Base-by-base conservation (phyloP, 2,113 vertebrate species). In the Suncus etruscus region DNA sequence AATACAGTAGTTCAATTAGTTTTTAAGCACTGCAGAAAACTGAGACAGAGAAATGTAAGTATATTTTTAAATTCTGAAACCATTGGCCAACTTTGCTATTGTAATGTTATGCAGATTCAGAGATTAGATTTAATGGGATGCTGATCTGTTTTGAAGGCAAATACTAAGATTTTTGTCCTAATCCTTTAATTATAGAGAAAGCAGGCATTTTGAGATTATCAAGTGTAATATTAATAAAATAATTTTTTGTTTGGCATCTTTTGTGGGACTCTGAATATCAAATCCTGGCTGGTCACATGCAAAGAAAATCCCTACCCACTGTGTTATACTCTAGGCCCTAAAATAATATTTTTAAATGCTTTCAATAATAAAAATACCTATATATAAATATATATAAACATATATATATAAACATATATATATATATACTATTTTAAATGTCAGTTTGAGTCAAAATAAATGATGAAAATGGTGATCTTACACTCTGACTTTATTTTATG, bases 51-150 rank as follows among this genome's bases (percentile, higher is more conserved):
- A 89, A 82, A 29, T 12, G 22, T 4, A 61, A 61, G 58, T 75
- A 24, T 4, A 50, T 50, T 47, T 32, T 39, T 86, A 94, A 74
- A 48, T 24, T 48, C 0, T 25, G 4, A 2, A 0, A 2, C 18
- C 14, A 15, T 0, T 58, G 14, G 20, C 20, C 74, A 82, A 50
- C 22, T 94, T 82, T 54, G 12, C n/a, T 24, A 85, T 4, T 75
- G 39, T 9, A n/a, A 2, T 68, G 24, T 3, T 75, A 6, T 20
- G 0, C 7, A 1, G 27, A 0, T 11, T 69, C n/a, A 58, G 16
- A 25, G 48, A 72, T 63, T 24, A 20, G 29, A 54, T 6, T 29
- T 77, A 9, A 16, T n/a, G 20, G 11, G 20, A 14, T 48, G 8
- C 12, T 83, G 27, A 68, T 68, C 27, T 83, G 20, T 2, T 69